Conservation (phyloP, 2,888 invertebrate species). For the Troides aeacus region DNA sequence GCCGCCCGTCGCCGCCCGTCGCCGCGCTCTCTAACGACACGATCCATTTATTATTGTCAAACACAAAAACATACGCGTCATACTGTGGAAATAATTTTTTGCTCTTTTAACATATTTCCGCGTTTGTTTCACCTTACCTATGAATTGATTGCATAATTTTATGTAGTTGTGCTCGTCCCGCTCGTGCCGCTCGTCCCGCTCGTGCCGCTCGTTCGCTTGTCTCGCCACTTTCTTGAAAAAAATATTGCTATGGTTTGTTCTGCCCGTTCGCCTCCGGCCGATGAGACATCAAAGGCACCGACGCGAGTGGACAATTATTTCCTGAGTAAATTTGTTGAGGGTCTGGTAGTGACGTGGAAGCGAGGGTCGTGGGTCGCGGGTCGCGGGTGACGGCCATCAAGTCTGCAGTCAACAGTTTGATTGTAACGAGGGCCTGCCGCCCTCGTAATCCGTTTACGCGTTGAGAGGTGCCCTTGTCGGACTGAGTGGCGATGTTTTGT, state of each 20-base stretch:
- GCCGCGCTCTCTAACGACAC: constrained; percentile 8
- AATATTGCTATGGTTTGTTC: not conserved
- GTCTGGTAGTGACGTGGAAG: constrained; percentile 17
- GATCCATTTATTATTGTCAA: constrained; percentile 23
- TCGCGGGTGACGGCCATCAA: constrained; percentile 54
- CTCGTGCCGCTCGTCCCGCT: not conserved
- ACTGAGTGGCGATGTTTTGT: constrained; percentile 55
- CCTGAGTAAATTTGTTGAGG: constrained; percentile 2
- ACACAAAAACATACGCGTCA: not conserved
- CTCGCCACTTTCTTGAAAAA: not conserved
- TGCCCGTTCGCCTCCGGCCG: not conserved
- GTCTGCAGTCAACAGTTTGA: constrained; percentile 65
- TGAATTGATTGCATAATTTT: not conserved
- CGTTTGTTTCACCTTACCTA: not conserved
- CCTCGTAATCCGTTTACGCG: constrained; percentile 70
- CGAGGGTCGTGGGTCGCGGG: constrained; percentile 5
- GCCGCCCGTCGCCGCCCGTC: not conserved
- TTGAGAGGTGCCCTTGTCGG: constrained; percentile 53
- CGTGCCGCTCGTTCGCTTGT: not conserved
- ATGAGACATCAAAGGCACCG: constrained; percentile 1
- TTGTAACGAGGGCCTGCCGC: constrained; percentile 62
- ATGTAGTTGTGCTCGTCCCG: not conserved
- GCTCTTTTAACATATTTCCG: not conserved
- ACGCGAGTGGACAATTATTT: constrained; percentile 15
- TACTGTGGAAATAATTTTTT: not conserved